These are phyloP conservation scores for Volucella bombylans DNA, from an alignment of 2,888 invertebrate species.

Conservation along the genomic window DNA sequence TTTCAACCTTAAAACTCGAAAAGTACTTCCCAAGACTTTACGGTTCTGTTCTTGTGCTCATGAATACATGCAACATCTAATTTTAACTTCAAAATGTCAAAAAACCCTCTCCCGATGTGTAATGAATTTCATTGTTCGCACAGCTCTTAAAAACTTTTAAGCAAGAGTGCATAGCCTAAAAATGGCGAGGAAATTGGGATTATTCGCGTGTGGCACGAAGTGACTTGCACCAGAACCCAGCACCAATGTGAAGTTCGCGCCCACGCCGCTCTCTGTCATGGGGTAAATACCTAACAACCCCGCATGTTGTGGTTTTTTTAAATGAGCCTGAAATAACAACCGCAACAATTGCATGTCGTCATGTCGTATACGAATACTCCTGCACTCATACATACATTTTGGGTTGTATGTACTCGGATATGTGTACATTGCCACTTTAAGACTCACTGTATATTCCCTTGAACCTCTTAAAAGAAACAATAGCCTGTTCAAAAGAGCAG, in stretches of 20 bases:
- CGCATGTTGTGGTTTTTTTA: conserved; percentile 61
- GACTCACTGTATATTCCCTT: conserved; percentile 47
- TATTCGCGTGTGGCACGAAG: conserved; percentile 67
- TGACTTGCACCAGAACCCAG: conserved; percentile 37
- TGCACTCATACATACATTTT: too few relatives aligned
- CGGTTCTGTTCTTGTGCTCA: neutral
- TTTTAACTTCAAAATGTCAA: conserved; percentile 61
- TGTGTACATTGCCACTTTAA: neutral
- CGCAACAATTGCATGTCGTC: conserved; percentile 39
- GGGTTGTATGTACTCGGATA: too few relatives aligned
- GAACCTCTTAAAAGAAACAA: conserved; percentile 55
- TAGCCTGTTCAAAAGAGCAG: conserved; percentile 42
- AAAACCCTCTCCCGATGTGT: conserved; percentile 31
- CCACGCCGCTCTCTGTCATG: conserved; percentile 25
- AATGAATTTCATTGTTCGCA: conserved; percentile 54
- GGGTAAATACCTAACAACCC: conserved; percentile 44
- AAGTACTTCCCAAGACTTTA: conserved; percentile 18
- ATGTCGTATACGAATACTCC: neutral
- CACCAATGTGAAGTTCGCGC: conserved; percentile 48
- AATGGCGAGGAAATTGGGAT: conserved; percentile 40
- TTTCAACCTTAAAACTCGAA: conserved; percentile 25
- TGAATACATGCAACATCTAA: conserved; percentile 59
- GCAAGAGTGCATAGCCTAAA: conserved; percentile 51
- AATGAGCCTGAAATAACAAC: conserved; percentile 67
- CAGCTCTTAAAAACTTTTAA: conserved; percentile 45